Conservation (phyloP, 2,888 invertebrate species). For the Gisinianus flammeolus region DNA sequence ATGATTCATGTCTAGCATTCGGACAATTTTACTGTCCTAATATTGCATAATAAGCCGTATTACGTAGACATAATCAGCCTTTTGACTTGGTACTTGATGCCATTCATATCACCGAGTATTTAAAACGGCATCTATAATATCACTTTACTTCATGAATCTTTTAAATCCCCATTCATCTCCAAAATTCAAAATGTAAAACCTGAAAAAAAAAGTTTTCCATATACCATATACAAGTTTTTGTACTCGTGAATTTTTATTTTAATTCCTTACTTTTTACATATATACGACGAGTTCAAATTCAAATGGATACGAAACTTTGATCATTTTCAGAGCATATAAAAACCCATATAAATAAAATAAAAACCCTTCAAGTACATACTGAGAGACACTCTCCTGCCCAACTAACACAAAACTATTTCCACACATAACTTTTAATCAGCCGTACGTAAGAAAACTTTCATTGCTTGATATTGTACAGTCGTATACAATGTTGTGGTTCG, state of each 20-base stretch:
- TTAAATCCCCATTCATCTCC: not conserved
- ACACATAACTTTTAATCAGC: too few relatives aligned
- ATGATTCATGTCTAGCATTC: not conserved
- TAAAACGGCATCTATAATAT: not conserved
- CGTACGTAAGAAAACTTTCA: too few relatives aligned
- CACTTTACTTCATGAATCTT: not conserved
- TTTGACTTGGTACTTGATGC: not conserved
- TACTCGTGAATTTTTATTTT: not conserved
- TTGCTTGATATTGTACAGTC: too few relatives aligned
- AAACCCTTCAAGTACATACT: too few relatives aligned
- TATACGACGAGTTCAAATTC: too few relatives aligned
- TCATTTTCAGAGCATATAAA: too few relatives aligned
- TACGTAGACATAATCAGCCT: not conserved
- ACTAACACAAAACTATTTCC: too few relatives aligned
- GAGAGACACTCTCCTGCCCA: too few relatives aligned
- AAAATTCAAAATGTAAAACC: not conserved
- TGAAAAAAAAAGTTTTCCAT: not conserved
- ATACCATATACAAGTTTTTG: not conserved
- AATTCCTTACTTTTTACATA: not conserved
- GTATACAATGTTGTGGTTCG: too few relatives aligned
- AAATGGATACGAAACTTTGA: too few relatives aligned
- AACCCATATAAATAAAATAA: too few relatives aligned
- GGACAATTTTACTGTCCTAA: not conserved
- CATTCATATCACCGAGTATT: not conserved
- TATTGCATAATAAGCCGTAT: not conserved